Evolutionary conservation across 1,140 invertebrate species (phyloP).

Genomic region (Grapholita molesta): DNA sequence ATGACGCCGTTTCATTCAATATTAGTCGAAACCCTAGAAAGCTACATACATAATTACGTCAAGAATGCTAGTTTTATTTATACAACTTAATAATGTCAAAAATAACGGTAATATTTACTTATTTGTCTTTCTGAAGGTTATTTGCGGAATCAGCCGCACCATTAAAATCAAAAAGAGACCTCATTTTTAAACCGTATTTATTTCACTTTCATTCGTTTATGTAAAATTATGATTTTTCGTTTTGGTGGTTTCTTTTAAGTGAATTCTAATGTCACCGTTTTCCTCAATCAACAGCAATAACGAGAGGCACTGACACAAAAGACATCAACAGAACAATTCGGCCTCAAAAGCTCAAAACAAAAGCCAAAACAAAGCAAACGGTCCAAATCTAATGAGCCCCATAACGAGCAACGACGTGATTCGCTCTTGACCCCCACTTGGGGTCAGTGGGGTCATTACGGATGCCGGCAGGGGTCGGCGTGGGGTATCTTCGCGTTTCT

Average conservation of each 20-base stretch:
- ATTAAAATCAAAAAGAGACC: too few relatives aligned
- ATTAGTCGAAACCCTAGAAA: too few relatives aligned
- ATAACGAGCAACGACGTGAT: conserved; percentile 10
- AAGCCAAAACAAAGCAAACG: conserved; percentile 2
- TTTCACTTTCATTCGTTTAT: too few relatives aligned
- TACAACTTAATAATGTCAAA: too few relatives aligned
- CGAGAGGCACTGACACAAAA: neutral
- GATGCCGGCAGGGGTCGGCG: neutral
- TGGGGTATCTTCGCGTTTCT: neutral
- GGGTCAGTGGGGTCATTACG: conserved; percentile 3
- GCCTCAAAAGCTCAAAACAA: neutral
- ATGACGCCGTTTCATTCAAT: too few relatives aligned
- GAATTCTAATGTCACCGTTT: neutral
- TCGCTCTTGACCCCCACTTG: neutral
- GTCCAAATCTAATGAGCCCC: neutral
- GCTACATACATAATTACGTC: too few relatives aligned
- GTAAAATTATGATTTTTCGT: neutral
- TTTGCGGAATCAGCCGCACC: too few relatives aligned
- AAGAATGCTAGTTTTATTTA: too few relatives aligned
- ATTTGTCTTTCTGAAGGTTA: too few relatives aligned
- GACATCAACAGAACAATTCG: neutral
- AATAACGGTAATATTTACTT: too few relatives aligned
- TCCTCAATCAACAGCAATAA: neutral
- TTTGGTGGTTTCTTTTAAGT: neutral
- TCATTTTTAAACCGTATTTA: too few relatives aligned